Percentiles rank a stretch among this genome's conserved stretches.
These are phyloP conservation scores for Dynastes tityus DNA, from an alignment of 2,888 invertebrate genomes.

Conservation along the genomic window DNA sequence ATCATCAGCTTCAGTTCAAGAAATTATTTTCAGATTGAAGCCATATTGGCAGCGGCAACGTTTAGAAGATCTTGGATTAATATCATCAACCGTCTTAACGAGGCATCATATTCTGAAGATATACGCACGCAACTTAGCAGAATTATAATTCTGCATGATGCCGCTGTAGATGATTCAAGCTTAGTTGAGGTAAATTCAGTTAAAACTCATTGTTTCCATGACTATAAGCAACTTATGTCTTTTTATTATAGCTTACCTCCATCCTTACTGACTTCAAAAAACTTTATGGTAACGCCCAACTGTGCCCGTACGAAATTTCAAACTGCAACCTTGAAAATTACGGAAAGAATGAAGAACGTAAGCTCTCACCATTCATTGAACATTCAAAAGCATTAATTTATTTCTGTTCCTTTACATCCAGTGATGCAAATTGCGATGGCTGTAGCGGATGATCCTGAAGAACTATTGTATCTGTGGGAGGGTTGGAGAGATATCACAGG, in stretches of 20 bases:
- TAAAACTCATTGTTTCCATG: not conserved
- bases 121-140: not conserved
- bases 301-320: conserved; percentile 63
- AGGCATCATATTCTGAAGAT: not conserved
- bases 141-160: not conserved
- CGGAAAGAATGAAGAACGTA: conserved; percentile 11
- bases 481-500: not conserved
- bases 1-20: no score
- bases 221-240: no score
- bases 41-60: not conserved
- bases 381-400: no score
- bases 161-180: not conserved
- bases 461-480: conserved; percentile 19
- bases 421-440: not conserved
- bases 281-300: conserved; percentile 65
- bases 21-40: not conserved
- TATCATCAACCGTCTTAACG: not conserved
- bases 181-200: not conserved
- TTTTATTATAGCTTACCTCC: no score
- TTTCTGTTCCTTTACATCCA: not conserved
- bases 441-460: conserved; percentile 5
- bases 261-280: conserved; percentile 34
- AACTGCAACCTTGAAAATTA: conserved; percentile 57
- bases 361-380: not conserved
- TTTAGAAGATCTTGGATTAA: not conserved